Percentiles rank a stretch among this genome's conserved stretches.
These are phyloP conservation scores for Pteronura brasiliensis DNA, from an alignment of 2,113 vertebrate species.

Conservation along the genomic window DNA sequence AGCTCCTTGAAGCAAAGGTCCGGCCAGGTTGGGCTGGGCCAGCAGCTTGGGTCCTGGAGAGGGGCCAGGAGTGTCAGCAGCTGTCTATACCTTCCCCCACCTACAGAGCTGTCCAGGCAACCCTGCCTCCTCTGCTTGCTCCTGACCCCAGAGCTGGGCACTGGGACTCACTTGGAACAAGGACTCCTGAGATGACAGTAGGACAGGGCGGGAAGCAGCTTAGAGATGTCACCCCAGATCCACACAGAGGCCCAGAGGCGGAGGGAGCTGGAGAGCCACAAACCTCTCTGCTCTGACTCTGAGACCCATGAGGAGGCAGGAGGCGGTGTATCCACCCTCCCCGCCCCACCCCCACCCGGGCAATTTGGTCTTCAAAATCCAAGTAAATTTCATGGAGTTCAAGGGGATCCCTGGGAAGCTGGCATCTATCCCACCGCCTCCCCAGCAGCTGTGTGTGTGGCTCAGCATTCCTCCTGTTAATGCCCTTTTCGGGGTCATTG, in stretches of 20 bases:
- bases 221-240: not conserved
- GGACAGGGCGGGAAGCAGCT: not conserved
- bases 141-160: not conserved
- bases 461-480: not conserved
- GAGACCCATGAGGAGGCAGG: no score
- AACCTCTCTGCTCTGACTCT: rapidly evolving
- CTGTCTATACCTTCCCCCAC: no score
- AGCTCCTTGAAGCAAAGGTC: not conserved
- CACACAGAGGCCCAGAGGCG: not conserved
- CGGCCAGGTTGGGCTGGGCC: not conserved
- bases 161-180: not conserved
- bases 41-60: not conserved
- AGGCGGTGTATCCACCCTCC: rapidly evolving
- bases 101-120: not conserved
- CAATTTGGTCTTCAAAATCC: not conserved
- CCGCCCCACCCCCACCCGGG: not conserved
- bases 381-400: not conserved
- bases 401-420: not conserved
- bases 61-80: no score
- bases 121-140: not conserved
- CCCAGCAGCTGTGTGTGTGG: no score
- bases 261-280: not conserved
- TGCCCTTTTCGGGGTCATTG: no score
- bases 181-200: not conserved
- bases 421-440: not conserved